A percentile compares a stretch with the other conserved stretches of the same genome.
Conservation (phyloP, 2,113 vertebrate species). For the Otocyon megalotis region DNA sequence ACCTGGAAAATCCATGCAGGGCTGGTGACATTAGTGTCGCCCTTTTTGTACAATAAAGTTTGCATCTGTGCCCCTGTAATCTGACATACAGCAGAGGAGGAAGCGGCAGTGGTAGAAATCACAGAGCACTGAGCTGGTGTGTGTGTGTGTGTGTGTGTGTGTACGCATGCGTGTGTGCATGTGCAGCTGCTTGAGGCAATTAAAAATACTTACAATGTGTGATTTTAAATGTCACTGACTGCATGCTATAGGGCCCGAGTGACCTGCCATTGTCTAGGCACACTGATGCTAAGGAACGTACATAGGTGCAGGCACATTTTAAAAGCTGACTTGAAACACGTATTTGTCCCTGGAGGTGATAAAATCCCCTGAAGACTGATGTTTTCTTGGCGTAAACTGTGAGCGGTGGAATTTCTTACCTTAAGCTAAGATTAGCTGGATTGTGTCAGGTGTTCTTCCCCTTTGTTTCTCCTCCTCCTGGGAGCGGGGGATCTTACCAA, state of each 20-base stretch:
- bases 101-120: not conserved
- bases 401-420: not conserved
- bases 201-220: not conserved
- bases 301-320: not conserved
- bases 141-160: not conserved
- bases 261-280: not conserved
- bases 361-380: not conserved
- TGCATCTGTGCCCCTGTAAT: not conserved
- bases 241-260: not conserved
- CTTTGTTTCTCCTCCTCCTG: not conserved
- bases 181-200: not conserved
- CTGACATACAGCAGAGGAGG: not conserved
- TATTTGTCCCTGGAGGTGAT: not conserved
- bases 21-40: not conserved
- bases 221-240: not conserved
- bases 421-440: not conserved
- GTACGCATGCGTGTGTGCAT: fast-evolving
- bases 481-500: not conserved
- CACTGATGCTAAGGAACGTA: not conserved
- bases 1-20: not conserved
- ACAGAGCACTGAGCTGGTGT: not conserved
- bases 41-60: not conserved
- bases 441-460: not conserved
- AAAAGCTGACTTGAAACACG: not conserved
- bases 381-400: not conserved